Percentiles rank a stretch among this genome's conserved stretches.
Evolutionary conservation across 2,113 vertebrate genomes (phyloP).

Genomic region (Epinephelus fuscoguttatus): DNA sequence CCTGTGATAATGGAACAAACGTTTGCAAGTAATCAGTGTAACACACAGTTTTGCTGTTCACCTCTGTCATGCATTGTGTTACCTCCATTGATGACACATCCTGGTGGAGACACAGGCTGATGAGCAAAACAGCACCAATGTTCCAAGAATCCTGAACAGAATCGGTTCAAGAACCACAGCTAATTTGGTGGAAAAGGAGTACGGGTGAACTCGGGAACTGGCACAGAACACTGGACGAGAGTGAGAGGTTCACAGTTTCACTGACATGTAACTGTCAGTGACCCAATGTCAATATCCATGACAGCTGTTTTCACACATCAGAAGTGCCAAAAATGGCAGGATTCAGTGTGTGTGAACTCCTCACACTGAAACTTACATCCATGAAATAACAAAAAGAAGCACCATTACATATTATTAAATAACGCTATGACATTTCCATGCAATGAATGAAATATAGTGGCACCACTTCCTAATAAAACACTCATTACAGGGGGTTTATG

Average conservation of each 20-base stretch:
- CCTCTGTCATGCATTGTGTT: no score
- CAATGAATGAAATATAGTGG: neutral
- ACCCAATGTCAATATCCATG: conserved; percentile 22
- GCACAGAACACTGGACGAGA: conserved; percentile 1
- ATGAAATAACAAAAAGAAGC: neutral
- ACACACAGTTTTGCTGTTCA: no score
- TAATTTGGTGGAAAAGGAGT: no score
- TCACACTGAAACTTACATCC: neutral
- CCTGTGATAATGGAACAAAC: no score
- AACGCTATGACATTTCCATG: neutral
- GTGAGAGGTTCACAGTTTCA: conserved; percentile 16
- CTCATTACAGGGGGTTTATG: neutral
- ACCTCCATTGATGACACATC: no score
- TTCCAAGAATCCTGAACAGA: no score
- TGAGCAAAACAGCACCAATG: no score
- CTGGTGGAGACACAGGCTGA: no score
- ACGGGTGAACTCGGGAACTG: conserved; percentile 12
- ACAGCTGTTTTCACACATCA: conserved; percentile 47
- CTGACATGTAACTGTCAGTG: conserved; percentile 16
- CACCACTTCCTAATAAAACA: neutral
- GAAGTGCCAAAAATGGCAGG: conserved; percentile 30
- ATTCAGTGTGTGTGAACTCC: conserved; percentile 21
- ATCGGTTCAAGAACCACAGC: no score
- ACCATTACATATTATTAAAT: no score
- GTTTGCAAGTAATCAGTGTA: no score